Percentiles rank a stretch among this genome's conserved stretches.
Evolutionary conservation across 2,888 invertebrate species (phyloP).

Genomic region (Microplitis deprimator): DNA sequence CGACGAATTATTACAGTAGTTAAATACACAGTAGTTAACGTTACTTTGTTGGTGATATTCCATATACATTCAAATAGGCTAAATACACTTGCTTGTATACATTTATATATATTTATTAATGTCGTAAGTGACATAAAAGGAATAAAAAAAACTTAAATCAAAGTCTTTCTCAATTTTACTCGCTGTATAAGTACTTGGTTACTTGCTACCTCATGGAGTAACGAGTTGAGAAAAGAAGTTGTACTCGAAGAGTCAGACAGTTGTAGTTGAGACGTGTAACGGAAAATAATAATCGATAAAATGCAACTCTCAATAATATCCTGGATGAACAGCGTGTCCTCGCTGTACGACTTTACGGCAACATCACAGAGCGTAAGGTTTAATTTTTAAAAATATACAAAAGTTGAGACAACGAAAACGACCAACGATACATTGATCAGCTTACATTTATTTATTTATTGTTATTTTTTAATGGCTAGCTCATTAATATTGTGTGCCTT

Average conservation of each 20-base stretch:
- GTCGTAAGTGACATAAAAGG: slow-evolving; percentile 13
- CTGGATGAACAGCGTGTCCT: slow-evolving; percentile 56
- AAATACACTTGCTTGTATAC: neutral
- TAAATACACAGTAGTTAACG: neutral
- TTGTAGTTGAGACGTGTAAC: neutral
- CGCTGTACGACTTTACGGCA: slow-evolving; percentile 46
- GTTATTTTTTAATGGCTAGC: neutral
- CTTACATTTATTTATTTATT: neutral
- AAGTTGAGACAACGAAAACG: neutral
- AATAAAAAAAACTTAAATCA: slow-evolving; percentile 11
- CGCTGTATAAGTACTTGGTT: neutral
- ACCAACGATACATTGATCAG: neutral
- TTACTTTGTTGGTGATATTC: neutral
- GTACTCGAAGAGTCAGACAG: neutral
- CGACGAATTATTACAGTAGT: neutral
- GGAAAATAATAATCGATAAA: slow-evolving; percentile 15
- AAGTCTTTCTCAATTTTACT: slow-evolving; percentile 23
- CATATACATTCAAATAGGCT: neutral
- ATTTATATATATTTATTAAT: slow-evolving; percentile 2
- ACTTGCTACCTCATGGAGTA: neutral
- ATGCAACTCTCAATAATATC: slow-evolving; percentile 57
- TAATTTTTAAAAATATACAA: neutral
- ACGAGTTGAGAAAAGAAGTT: neutral
- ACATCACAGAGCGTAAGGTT: slow-evolving; percentile 50
- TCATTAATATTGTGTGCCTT: neutral